Conservation (phyloP, 1,140 invertebrate genomes). For the Neotoxoptera formosana region DNA sequence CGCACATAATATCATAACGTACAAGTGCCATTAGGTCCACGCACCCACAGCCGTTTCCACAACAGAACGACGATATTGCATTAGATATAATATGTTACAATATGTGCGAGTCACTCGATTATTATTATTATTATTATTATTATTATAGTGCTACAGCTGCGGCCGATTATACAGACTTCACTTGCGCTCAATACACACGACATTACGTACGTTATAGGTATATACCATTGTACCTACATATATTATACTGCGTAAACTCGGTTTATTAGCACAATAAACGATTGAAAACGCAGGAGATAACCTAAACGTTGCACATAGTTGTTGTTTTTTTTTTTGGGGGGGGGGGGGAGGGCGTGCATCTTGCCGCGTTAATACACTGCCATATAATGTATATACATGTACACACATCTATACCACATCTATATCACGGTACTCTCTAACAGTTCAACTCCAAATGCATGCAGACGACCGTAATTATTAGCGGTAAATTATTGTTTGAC, state of each 20-base stretch:
- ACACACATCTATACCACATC: background rate
- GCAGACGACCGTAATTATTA: background rate
- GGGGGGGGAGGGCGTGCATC: background rate
- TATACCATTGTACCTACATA: background rate
- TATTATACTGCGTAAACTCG: background rate
- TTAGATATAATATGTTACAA: background rate
- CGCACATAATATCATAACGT: background rate
- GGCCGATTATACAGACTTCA: background rate
- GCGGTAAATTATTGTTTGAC: background rate
- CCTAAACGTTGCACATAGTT: background rate
- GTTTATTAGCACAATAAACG: constrained; percentile 10
- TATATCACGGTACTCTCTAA: background rate
- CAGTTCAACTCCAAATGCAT: background rate
- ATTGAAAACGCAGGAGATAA: background rate
- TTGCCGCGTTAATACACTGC: background rate
- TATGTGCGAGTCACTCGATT: background rate
- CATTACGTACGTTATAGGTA: background rate
- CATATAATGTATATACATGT: background rate
- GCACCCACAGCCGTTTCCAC: background rate
- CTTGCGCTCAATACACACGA: background rate
- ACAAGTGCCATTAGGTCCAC: constrained; percentile 8
- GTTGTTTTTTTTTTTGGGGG: too few relatives aligned
- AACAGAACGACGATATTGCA: background rate
- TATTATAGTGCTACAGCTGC: constrained; percentile 19
- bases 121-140: background rate